Percentiles rank a stretch among this genome's conserved stretches.
phyloP scores from a whole-genome alignment of 2,797 vertebrate species.

The Gila robusta region DNA sequence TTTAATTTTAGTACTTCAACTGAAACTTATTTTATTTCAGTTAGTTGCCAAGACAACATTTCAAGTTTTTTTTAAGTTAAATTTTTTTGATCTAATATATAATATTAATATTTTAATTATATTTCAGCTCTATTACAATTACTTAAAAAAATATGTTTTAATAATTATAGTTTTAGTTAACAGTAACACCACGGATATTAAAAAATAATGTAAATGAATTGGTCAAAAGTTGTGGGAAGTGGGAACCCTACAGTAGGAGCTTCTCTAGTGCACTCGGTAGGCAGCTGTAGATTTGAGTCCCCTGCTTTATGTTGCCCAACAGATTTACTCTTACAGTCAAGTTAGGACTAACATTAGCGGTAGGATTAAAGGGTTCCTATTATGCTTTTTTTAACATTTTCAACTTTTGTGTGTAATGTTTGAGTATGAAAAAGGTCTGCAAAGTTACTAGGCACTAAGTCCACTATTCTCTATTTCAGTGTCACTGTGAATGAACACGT shows the following conservation, averaged over 20 bases:
- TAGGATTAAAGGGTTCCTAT: neutral
- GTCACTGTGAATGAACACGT: neutral
- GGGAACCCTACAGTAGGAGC: neutral
- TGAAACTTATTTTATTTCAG: neutral
- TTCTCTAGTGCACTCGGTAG: neutral
- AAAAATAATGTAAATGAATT: neutral
- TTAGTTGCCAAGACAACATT: neutral
- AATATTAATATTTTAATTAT: neutral
- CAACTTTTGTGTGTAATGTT: neutral
- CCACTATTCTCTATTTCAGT: neutral
- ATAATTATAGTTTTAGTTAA: neutral
- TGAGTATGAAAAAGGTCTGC: neutral
- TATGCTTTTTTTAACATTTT: neutral
- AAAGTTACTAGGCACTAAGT: neutral
- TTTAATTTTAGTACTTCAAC: neutral
- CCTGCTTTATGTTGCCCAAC: neutral
- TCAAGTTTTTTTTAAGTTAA: no score
- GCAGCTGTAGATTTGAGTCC: neutral
- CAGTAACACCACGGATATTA: neutral
- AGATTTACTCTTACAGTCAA: neutral
- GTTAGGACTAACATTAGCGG: neutral
- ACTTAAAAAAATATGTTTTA: neutral
- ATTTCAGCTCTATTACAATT: neutral
- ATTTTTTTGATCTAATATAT: neutral
- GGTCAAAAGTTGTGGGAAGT: neutral